Conservation (phyloP, 2,797 vertebrate species). For the Pterois miles region DNA sequence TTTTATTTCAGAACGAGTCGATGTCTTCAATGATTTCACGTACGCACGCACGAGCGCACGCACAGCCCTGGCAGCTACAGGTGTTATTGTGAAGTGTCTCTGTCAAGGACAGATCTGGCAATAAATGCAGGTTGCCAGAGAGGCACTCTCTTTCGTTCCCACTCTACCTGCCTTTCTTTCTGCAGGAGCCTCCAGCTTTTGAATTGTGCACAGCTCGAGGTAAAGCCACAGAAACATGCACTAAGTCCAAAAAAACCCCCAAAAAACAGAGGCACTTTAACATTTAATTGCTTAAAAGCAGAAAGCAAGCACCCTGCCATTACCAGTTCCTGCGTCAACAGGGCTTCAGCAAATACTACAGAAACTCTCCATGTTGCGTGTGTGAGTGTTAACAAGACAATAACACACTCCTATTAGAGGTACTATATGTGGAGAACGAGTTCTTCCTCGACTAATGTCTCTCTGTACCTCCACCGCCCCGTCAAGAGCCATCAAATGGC, state of each 20-base stretch:
- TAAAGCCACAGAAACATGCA: background rate
- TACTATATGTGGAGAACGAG: background rate
- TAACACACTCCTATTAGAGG: background rate
- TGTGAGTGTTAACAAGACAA: background rate
- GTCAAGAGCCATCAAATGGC: slow-evolving; percentile 19
- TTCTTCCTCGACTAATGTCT: slow-evolving; percentile 7
- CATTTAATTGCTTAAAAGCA: slow-evolving; percentile 31
- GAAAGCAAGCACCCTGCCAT: background rate
- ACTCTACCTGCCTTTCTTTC: background rate
- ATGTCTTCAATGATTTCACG: background rate
- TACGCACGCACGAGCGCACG: background rate
- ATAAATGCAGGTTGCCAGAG: background rate
- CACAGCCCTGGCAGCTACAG: background rate
- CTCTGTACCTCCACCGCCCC: slow-evolving; percentile 9
- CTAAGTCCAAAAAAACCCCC: background rate
- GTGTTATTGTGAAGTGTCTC: background rate
- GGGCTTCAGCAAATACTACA: background rate
- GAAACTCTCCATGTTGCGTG: background rate
- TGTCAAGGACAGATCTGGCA: slow-evolving; percentile 29
- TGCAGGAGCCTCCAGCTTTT: background rate
- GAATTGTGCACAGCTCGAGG: background rate
- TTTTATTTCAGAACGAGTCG: background rate
- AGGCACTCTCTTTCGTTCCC: background rate
- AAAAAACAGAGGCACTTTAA: background rate
- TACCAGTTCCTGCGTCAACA: background rate